Conservation (phyloP, 2,113 vertebrate genomes). For the Erythrolamprus reginae region DNA sequence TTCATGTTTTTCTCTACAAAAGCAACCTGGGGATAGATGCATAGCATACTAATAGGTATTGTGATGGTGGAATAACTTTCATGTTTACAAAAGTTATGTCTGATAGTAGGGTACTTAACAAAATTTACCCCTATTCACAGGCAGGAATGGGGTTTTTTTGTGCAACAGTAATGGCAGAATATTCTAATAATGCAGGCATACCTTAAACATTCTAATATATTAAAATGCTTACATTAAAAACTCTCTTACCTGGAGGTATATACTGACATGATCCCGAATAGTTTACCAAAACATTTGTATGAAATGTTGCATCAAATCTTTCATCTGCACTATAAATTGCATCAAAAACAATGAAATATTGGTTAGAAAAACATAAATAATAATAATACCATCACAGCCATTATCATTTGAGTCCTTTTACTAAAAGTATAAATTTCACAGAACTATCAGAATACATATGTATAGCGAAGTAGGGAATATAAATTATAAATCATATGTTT, state of each 20-base stretch:
- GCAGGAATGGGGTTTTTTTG: neutral
- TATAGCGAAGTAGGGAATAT: neutral
- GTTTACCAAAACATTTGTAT: slow-evolving; percentile 88
- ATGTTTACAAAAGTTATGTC: neutral
- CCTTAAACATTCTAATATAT: neutral
- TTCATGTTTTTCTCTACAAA: neutral
- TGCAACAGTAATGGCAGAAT: neutral
- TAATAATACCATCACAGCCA: neutral
- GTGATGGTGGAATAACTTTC: neutral
- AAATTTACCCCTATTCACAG: neutral
- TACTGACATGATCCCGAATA: slow-evolving; percentile 83
- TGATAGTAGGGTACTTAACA: neutral
- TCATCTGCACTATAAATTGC: slow-evolving; percentile 79
- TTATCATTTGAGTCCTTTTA: neutral
- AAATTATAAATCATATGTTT: neutral
- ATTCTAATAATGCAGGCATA: neutral
- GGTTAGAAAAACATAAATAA: neutral
- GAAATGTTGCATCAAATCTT: slow-evolving; percentile 88
- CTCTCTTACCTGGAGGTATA: slow-evolving; percentile 82
- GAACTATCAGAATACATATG: neutral
- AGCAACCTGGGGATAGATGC: neutral
- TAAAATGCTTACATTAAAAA: neutral
- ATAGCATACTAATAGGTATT: neutral
- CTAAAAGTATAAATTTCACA: neutral
- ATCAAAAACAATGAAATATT: slow-evolving; percentile 12